phyloP scores from a whole-genome alignment of 2,113 vertebrate species.

The Poeciliopsis occidentalis region DNA sequence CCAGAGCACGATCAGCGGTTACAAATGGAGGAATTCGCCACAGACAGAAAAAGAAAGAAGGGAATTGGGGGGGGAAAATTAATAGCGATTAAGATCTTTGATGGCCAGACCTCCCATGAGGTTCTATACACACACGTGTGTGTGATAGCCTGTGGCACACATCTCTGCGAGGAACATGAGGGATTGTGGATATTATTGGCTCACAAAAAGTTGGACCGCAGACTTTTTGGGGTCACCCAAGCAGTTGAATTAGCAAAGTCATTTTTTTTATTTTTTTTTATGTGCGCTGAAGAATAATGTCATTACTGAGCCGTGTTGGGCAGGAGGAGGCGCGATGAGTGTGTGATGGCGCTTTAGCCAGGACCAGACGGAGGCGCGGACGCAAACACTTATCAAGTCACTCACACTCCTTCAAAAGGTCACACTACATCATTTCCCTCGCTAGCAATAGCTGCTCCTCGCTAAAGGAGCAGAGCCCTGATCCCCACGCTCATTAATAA shows the following conservation, averaged over 20 bases:
- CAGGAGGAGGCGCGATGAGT: slow-evolving; percentile 57
- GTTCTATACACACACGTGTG: slow-evolving; percentile 6
- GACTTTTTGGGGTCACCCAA: slow-evolving; percentile 56
- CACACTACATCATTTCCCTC: slow-evolving; percentile 77
- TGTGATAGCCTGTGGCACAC: neutral
- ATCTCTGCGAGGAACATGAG: slow-evolving; percentile 27
- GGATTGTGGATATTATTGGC: slow-evolving; percentile 58
- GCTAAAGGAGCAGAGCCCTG: slow-evolving; percentile 59
- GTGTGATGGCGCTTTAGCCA: slow-evolving; percentile 51
- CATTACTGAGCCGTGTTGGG: slow-evolving; percentile 55
- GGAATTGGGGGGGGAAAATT: slow-evolving; percentile 25
- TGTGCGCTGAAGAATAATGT: slow-evolving; percentile 35
- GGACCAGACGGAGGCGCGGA: slow-evolving; percentile 40
- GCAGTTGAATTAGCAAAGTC: slow-evolving; percentile 21
- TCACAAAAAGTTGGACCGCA: slow-evolving; percentile 52
- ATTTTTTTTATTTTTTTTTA: slow-evolving; percentile 5
- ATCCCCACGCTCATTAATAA: slow-evolving; percentile 76
- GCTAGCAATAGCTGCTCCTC: slow-evolving; percentile 60
- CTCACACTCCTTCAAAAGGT: slow-evolving; percentile 70
- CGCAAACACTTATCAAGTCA: slow-evolving; percentile 20
- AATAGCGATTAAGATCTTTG: slow-evolving; percentile 48
- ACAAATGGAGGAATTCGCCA: slow-evolving; percentile 35
- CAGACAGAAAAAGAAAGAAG: slow-evolving; percentile 12
- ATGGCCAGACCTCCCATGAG: slow-evolving; percentile 63
- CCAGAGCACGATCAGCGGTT: slow-evolving; percentile 35